Evolutionary conservation across 2,888 invertebrate species (phyloP), one percentile per base, ranked within the genome.

Genomic region (Caenorhabditis uteleia): DNA sequence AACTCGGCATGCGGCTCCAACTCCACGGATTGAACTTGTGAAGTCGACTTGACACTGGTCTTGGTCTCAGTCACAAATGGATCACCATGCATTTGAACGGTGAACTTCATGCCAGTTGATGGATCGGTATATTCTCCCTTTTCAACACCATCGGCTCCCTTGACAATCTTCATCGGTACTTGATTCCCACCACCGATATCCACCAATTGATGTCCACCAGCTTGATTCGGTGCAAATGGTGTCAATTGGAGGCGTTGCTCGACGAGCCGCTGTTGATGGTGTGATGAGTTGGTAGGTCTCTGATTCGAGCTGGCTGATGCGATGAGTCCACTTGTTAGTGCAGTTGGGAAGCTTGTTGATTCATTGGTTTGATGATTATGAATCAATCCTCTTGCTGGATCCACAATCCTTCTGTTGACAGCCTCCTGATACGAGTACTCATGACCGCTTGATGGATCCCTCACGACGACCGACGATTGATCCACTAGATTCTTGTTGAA

Each of bases 401-500:
- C 79, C 33, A 79, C 71, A 29, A 75, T 68, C 38, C 68, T 49
- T 12, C 59, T 38, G 18, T 45, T 49, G 26, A 77, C 74, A 10
- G 85, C 86, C 55, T 84, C 82, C 45, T 57, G 51, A 40, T 79
- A 78, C 20, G 71, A 62, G 34, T 82, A 70, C 21, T 77, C 70
- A 31, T 77, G 61, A 34, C 75, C 80, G 25, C 70, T 73, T 39
- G 55, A 50, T 12, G 82, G 77, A 47, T 74, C 78, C 14, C 69
- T 51, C 18, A 78, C 70, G 1, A 53, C 50, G 23, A 78, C 66
- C 7, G 68, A 69, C 48, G 61, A 66, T 27, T 90, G 89, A 49
- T 93, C 91, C 34, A 95, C 89, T 26, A 93, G 85, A 80, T 90
- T 90, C 54, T 89, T 87, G 81, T 89, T 89, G 23, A 95, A 89